phyloP scores from a whole-genome alignment of 2,888 invertebrate species.

The Agrenia bidenticulata region DNA sequence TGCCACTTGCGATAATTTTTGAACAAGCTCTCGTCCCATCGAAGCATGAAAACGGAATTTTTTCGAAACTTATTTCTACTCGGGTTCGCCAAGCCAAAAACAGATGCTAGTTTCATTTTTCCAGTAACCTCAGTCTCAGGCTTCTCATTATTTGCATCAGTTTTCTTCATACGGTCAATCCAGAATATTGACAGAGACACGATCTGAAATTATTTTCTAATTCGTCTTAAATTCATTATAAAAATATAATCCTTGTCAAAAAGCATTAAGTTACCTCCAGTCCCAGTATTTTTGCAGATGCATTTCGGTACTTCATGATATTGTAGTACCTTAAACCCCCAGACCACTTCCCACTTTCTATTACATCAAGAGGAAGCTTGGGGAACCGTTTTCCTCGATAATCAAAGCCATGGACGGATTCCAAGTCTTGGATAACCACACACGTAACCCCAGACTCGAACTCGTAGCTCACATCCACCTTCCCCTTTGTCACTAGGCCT shows the following conservation, averaged over 20 bases:
- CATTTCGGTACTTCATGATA: neutral
- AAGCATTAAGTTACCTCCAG: neutral
- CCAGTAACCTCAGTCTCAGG: neutral
- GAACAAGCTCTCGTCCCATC: neutral
- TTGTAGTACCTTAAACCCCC: neutral
- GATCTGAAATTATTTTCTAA: neutral
- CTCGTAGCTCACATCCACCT: neutral
- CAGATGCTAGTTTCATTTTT: neutral
- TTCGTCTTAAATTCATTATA: neutral
- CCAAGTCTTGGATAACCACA: neutral
- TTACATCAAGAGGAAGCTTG: neutral
- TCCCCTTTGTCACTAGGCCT: neutral
- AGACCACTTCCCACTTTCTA: neutral
- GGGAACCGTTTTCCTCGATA: neutral
- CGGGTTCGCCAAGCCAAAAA: slow-evolving; percentile 1
- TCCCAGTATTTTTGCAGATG: no score
- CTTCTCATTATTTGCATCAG: neutral
- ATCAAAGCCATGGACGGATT: neutral
- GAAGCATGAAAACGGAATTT: neutral
- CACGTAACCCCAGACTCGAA: neutral
- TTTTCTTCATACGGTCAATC: neutral
- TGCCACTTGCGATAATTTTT: slow-evolving; percentile 5
- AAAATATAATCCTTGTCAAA: neutral
- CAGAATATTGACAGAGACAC: neutral
- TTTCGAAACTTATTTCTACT: neutral